phyloP scores from a whole-genome alignment of 2,888 invertebrate genomes.

The Holacanthella duospinosa region DNA sequence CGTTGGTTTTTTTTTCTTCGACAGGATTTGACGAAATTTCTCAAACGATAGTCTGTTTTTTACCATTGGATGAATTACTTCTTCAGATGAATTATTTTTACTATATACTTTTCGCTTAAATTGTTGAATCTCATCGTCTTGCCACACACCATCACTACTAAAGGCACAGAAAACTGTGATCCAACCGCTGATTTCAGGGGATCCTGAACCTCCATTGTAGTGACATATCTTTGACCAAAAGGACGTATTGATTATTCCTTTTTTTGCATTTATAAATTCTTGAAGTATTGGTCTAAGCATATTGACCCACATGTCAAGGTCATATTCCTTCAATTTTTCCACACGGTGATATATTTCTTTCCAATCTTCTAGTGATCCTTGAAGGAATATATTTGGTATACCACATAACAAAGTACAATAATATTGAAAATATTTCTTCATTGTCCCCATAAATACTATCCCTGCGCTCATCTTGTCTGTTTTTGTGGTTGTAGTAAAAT shows the following conservation, averaged over 20 bases:
- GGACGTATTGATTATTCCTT: constrained; percentile 14
- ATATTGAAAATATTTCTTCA: constrained; percentile 22
- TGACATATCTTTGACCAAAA: constrained; percentile 17
- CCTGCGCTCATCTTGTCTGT: constrained; percentile 17
- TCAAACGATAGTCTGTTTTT: too few species aligned
- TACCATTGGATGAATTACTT: too few species aligned
- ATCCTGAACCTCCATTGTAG: constrained; percentile 13
- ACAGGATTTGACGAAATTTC: too few species aligned
- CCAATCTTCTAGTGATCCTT: constrained; percentile 22
- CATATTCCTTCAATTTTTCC: constrained; percentile 19
- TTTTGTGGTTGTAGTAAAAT: constrained; percentile 18
- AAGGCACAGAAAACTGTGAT: constrained; percentile 21
- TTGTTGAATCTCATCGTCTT: not conserved
- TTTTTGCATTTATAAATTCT: constrained; percentile 19
- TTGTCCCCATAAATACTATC: constrained; percentile 19
- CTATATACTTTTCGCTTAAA: too few species aligned
- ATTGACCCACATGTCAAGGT: constrained; percentile 16
- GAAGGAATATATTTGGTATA: constrained; percentile 18
- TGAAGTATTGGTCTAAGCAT: constrained; percentile 21
- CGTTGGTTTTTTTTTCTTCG: too few species aligned
- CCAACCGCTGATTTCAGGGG: constrained; percentile 18
- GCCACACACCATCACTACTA: constrained; percentile 10
- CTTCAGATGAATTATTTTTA: too few species aligned
- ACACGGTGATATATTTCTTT: constrained; percentile 12
- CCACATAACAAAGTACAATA: constrained; percentile 9